Conservation (phyloP, 2,888 invertebrate species). For the Matsumyia berberina region DNA sequence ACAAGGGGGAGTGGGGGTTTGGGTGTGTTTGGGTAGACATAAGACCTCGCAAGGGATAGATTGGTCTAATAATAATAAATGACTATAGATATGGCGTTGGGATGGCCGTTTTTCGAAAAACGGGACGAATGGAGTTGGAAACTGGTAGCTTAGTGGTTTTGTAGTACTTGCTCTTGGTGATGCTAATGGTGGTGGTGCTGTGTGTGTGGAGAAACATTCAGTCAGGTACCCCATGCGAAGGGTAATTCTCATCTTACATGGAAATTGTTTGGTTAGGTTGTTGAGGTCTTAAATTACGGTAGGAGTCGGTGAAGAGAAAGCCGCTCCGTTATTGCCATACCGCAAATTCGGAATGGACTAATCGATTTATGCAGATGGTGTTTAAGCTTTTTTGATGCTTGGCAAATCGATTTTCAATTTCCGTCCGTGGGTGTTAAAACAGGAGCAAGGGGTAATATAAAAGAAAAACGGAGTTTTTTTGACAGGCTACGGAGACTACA, state of each 20-base stretch:
- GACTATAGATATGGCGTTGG: slow-evolving; percentile 67
- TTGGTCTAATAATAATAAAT: slow-evolving; percentile 76
- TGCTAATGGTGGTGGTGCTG: slow-evolving; percentile 17
- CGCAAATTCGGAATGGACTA: slow-evolving; percentile 8
- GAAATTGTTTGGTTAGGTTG: neutral
- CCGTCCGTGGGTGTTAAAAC: neutral
- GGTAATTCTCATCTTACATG: slow-evolving; percentile 42
- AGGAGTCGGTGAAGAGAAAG: slow-evolving; percentile 6
- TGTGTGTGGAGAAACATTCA: slow-evolving; percentile 16
- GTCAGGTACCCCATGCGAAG: slow-evolving; percentile 39
- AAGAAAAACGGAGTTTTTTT: neutral
- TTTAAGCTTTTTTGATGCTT: neutral
- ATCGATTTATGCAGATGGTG: slow-evolving; percentile 51
- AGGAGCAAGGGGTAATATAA: neutral
- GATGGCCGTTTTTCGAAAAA: slow-evolving; percentile 61
- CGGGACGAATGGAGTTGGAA: slow-evolving; percentile 58
- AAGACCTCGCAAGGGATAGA: slow-evolving; percentile 74
- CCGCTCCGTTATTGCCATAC: neutral
- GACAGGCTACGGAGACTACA: too few species aligned
- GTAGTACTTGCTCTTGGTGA: slow-evolving; percentile 45
- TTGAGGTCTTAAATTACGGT: slow-evolving; percentile 30
- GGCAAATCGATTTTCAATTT: slow-evolving; percentile 22
- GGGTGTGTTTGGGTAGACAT: slow-evolving; percentile 56
- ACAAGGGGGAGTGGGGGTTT: neutral
- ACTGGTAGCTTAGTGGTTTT: slow-evolving; percentile 67